Percentiles rank a stretch among this genome's conserved stretches.
Evolutionary conservation across 2,113 vertebrate species (phyloP).

Genomic region (Zosterops lateralis): DNA sequence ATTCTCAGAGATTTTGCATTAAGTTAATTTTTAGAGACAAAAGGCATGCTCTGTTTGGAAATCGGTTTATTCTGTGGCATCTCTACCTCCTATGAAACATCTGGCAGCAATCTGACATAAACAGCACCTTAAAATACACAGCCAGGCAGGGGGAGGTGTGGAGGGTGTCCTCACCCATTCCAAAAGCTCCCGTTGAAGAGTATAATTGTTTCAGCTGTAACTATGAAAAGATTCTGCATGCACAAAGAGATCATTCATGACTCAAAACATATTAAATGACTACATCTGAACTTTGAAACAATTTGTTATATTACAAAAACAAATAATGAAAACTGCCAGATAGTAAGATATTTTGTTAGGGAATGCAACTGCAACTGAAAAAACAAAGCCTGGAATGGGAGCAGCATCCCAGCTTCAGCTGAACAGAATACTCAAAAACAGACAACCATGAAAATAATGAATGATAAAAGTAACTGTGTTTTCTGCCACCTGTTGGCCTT

Average conservation of each 20-base stretch:
- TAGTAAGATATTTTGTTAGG: neutral
- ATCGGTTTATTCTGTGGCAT: neutral
- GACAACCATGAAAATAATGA: neutral
- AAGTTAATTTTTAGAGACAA: neutral
- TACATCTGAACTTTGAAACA: slow-evolving; percentile 16
- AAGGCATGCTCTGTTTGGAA: neutral
- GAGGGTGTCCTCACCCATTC: neutral
- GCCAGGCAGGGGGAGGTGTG: neutral
- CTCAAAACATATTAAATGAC: slow-evolving; percentile 13
- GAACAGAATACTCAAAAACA: neutral
- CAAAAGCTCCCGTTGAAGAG: neutral
- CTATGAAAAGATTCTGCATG: neutral
- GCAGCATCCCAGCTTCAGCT: neutral
- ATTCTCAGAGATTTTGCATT: neutral
- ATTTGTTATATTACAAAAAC: slow-evolving; percentile 9
- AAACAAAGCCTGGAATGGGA: slow-evolving; percentile 25
- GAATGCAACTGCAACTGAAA: slow-evolving; percentile 40
- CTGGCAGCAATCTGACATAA: neutral
- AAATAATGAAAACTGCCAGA: neutral
- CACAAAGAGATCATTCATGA: neutral
- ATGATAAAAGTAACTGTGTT: neutral
- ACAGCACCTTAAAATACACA: neutral
- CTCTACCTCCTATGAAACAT: neutral
- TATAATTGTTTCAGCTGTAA: neutral
- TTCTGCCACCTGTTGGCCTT: slow-evolving; percentile 36